These are phyloP conservation scores for Pyrgus malvae DNA, from an alignment of 2,888 invertebrate genomes.

Conservation along the genomic window DNA sequence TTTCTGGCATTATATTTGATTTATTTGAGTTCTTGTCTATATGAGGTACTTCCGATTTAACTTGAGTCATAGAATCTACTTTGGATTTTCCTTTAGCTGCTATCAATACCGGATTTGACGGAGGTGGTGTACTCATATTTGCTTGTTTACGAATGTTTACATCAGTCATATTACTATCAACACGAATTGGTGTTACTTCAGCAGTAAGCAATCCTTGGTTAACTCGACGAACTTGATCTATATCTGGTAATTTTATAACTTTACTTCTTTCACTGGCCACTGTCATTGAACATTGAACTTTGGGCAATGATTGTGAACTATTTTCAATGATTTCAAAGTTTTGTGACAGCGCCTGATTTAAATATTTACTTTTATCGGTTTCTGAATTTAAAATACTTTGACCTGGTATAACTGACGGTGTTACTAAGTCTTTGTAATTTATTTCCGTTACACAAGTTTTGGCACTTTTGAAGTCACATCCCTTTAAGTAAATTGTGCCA, in stretches of 20 bases:
- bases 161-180: not conserved
- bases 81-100: not conserved
- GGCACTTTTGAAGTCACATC: slow-evolving; percentile 22
- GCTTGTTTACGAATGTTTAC: not conserved
- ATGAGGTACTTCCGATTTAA: too few species aligned
- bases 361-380: not conserved
- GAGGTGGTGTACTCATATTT: not conserved
- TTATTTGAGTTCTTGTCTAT: too few species aligned
- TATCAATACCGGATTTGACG: too few species aligned
- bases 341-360: not conserved
- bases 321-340: not conserved
- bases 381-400: not conserved
- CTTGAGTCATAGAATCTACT: not conserved
- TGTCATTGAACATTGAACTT: not conserved
- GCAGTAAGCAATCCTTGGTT: slow-evolving; percentile 63
- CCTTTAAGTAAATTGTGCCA: slow-evolving; percentile 54
- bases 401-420: slow-evolving; percentile 2
- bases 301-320: not conserved
- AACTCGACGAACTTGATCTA: slow-evolving; percentile 53
- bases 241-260: slow-evolving; percentile 58
- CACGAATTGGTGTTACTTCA: slow-evolving; percentile 56
- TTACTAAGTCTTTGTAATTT: slow-evolving; percentile 15
- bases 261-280: slow-evolving; percentile 48
- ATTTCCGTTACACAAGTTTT: not conserved
- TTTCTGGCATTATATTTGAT: too few species aligned